Evolutionary conservation across 2,797 vertebrate genomes (phyloP).

Genomic region (Siniperca undulata): DNA sequence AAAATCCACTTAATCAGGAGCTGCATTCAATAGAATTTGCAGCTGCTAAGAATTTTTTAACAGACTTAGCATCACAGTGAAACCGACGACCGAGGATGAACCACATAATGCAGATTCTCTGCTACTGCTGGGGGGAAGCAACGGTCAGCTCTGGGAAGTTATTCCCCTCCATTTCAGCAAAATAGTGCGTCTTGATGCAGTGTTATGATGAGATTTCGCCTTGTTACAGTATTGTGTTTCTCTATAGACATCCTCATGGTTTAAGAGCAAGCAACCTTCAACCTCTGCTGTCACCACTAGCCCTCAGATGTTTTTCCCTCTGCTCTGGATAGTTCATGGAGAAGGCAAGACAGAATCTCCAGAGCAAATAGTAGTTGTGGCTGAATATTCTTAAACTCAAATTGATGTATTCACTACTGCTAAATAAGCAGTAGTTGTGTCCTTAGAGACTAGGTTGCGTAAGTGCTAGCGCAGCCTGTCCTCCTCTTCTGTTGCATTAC

Average conservation of each 20-base stretch:
- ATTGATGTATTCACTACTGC: constrained; percentile 44
- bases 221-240: constrained; percentile 27
- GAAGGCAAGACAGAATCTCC: constrained; percentile 35
- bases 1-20: constrained; percentile 57
- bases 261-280: constrained; percentile 15
- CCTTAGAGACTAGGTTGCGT: constrained; percentile 36
- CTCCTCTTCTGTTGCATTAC: constrained; percentile 36
- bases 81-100: constrained; percentile 49
- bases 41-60: constrained; percentile 64
- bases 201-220: constrained; percentile 36
- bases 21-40: constrained; percentile 56
- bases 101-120: constrained; percentile 44
- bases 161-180: constrained; percentile 24
- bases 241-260: not conserved
- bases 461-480: constrained; percentile 23
- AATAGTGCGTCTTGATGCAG: constrained; percentile 10
- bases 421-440: constrained; percentile 49
- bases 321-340: constrained; percentile 31
- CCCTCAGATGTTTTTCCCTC: not conserved
- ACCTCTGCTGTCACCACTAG: constrained; percentile 29
- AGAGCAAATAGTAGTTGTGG: constrained; percentile 28
- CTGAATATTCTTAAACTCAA: constrained; percentile 54
- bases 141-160: constrained; percentile 44
- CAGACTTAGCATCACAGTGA: constrained; percentile 60
- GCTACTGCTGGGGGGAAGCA: constrained; percentile 39